Conservation (phyloP, 2,888 invertebrate species). For the Acrocyrtus sp. region DNA sequence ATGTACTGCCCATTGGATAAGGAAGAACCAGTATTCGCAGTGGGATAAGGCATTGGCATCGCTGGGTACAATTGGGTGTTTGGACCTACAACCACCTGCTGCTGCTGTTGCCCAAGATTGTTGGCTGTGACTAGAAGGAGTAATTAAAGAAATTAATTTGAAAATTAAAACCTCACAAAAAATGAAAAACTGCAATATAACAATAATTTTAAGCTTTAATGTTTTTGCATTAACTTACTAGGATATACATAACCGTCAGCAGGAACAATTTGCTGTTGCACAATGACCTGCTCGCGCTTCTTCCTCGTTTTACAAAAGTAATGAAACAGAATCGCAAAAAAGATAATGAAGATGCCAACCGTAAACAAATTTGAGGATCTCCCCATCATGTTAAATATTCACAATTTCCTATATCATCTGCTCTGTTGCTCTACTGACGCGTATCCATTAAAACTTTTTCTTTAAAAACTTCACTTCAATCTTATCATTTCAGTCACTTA, state of each 20-base stretch:
- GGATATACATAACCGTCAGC: conserved; percentile 34
- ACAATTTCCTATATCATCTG: neutral
- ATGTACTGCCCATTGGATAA: too few species aligned
- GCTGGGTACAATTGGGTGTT: too few species aligned
- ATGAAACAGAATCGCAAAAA: conserved; percentile 42
- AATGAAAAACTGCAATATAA: too few species aligned
- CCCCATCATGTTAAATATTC: conserved; percentile 24
- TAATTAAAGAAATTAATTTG: too few species aligned
- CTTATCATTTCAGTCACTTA: neutral
- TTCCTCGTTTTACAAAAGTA: conserved; percentile 44
- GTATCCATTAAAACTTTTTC: neutral
- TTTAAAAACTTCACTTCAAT: neutral
- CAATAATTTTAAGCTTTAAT: too few species aligned
- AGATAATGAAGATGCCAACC: conserved; percentile 35
- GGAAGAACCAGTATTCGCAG: too few species aligned
- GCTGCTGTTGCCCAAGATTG: too few species aligned
- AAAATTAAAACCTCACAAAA: neutral
- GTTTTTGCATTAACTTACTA: conserved; percentile 24
- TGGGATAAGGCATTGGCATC: too few species aligned
- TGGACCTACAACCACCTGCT: too few species aligned
- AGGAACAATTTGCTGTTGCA: conserved; percentile 30
- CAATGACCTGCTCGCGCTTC: conserved; percentile 21
- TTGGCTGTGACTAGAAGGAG: too few species aligned
- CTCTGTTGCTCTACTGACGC: neutral
- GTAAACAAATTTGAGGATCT: conserved; percentile 35